phyloP scores from a whole-genome alignment of 2,797 vertebrate species.

The Geotrypetes seraphini region DNA sequence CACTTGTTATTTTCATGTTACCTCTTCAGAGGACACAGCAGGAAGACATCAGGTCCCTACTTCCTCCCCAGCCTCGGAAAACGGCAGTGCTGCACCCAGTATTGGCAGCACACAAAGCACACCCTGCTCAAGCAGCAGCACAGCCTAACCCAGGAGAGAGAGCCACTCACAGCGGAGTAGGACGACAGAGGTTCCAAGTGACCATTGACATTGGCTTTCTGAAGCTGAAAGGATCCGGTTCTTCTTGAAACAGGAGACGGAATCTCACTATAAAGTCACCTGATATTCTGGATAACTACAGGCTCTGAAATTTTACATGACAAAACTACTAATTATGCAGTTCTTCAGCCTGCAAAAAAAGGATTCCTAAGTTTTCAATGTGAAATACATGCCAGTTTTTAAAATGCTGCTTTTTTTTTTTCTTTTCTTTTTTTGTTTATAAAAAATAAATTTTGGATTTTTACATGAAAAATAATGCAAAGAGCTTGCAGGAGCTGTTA shows the following conservation, averaged over 20 bases:
- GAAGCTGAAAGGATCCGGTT: conserved; percentile 30
- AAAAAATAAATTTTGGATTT: conserved; percentile 22
- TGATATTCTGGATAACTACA: conserved; percentile 23
- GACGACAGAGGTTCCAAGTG: conserved; percentile 13
- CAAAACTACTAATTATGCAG: conserved; percentile 49
- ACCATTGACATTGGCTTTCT: conserved; percentile 19
- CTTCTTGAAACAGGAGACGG: conserved; percentile 21
- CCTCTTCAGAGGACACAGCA: conserved; percentile 58
- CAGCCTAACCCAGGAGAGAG: conserved; percentile 54
- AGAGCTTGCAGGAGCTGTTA: conserved; percentile 19
- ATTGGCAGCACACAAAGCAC: conserved; percentile 94
- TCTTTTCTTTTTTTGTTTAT: too few relatives aligned
- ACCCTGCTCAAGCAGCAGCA: conserved; percentile 90
- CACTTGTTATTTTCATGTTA: background rate
- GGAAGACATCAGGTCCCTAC: conserved; percentile 68
- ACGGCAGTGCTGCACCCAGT: conserved; percentile 89
- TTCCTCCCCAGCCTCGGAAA: conserved; percentile 72
- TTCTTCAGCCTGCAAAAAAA: conserved; percentile 34
- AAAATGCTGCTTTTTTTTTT: conserved; percentile 60
- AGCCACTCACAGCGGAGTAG: background rate
- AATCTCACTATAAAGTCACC: conserved; percentile 17
- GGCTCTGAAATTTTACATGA: conserved; percentile 40
- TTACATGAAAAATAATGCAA: conserved; percentile 16
- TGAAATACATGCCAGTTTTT: conserved; percentile 56
- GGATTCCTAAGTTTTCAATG: conserved; percentile 42